Conservation (phyloP, 2,113 vertebrate genomes). For the Pogonocichla stellata region DNA sequence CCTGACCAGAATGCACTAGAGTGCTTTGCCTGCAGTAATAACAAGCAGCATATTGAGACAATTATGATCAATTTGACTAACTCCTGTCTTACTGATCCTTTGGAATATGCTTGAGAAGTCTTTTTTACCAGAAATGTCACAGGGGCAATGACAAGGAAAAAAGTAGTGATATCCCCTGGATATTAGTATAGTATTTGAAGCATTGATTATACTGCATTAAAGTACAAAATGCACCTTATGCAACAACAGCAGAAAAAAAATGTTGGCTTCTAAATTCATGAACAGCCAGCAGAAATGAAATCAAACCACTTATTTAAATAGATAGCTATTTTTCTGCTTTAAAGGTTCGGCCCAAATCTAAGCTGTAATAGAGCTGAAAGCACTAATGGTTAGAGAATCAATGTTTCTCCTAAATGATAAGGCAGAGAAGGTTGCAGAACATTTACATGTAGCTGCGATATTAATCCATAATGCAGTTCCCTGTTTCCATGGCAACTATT, state of each 20-base stretch:
- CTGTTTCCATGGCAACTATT: constrained; percentile 30
- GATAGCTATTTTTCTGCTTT: background rate
- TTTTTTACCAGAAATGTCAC: background rate
- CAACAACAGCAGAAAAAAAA: background rate
- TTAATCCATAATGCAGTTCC: background rate
- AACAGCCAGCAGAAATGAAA: background rate
- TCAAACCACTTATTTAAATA: background rate
- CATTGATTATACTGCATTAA: background rate
- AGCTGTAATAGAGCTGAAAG: background rate
- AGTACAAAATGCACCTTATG: background rate
- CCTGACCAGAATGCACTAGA: background rate
- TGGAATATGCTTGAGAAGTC: background rate
- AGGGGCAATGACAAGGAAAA: background rate
- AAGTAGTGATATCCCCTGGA: background rate
- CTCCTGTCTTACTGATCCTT: background rate
- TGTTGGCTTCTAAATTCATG: background rate
- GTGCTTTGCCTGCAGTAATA: background rate
- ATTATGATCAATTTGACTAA: background rate
- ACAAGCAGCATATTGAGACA: background rate
- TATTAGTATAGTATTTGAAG: background rate
- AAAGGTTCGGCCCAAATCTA: background rate
- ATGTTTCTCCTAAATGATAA: background rate
- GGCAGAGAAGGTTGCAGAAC: background rate
- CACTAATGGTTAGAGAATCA: background rate
- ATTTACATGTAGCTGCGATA: background rate